phyloP scores from a whole-genome alignment of 2,888 invertebrate species.

The Priocnemis perturbator region DNA sequence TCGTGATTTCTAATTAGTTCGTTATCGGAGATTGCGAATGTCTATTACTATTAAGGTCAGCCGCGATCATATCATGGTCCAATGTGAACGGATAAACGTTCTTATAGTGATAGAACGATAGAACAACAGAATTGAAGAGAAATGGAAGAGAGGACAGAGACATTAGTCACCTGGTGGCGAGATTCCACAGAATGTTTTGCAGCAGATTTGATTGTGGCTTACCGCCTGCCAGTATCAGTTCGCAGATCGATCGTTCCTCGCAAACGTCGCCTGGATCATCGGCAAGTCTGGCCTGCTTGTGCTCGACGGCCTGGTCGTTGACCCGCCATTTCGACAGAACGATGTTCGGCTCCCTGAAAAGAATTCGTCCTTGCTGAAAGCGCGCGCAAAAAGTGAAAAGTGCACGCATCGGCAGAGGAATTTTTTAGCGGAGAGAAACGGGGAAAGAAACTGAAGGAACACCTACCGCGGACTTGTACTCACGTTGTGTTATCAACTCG shows the following conservation, averaged over 20 bases:
- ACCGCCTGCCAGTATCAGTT: constrained; percentile 60
- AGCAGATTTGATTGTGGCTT: constrained; percentile 53
- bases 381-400: constrained; percentile 9
- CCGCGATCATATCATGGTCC: too few species aligned
- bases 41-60: too few species aligned
- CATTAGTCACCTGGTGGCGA: constrained; percentile 54
- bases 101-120: neutral
- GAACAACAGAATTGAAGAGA: neutral
- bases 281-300: constrained; percentile 54
- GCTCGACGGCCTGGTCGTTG: constrained; percentile 65
- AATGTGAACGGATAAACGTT: too few species aligned
- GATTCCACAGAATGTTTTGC: constrained; percentile 61
- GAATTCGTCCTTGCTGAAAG: constrained; percentile 12
- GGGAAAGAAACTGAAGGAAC: neutral
- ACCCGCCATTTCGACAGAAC: constrained; percentile 69
- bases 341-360: constrained; percentile 65
- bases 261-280: constrained; percentile 53
- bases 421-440: neutral
- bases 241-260: constrained; percentile 69
- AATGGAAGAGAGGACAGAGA: too few species aligned
- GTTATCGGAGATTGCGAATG: too few species aligned
- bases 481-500: constrained; percentile 76
- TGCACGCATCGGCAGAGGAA: neutral
- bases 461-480: constrained; percentile 37
- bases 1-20: too few species aligned